Percentiles rank a stretch among this genome's conserved stretches.
phyloP scores from a whole-genome alignment of 2,113 vertebrate genomes.

The Apodemus speciosus region DNA sequence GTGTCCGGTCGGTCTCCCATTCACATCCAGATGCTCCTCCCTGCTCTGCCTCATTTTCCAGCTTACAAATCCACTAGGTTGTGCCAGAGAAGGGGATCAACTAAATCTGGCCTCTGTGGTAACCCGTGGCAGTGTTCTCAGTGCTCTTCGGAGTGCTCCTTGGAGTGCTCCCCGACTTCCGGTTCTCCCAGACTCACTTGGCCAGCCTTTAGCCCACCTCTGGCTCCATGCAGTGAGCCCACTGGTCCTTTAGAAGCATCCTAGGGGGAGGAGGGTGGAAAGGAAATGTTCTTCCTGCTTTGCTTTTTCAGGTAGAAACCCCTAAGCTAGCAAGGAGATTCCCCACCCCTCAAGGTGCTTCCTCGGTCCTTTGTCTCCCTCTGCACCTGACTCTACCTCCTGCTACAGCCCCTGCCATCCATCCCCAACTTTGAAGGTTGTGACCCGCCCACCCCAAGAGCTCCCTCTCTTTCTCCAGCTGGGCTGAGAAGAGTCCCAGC shows the following conservation, averaged over 20 bases:
- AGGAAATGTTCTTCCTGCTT: constrained; percentile 24
- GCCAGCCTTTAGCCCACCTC: background rate
- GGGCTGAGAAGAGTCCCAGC: background rate
- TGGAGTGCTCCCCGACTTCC: background rate
- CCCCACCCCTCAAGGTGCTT: background rate
- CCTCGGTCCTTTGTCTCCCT: no score
- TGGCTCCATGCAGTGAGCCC: background rate
- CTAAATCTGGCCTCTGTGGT: background rate
- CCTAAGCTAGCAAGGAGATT: background rate
- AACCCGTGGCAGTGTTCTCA: no score
- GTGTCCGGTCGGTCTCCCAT: background rate
- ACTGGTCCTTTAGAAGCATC: background rate
- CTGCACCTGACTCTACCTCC: background rate
- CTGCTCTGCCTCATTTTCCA: background rate
- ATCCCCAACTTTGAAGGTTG: background rate
- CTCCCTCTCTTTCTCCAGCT: background rate
- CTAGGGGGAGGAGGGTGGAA: background rate
- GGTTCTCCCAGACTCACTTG: background rate
- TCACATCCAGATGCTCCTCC: background rate
- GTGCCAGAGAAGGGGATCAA: background rate
- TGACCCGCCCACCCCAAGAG: background rate
- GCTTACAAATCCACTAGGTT: background rate
- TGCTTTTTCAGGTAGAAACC: background rate
- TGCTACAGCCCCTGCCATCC: background rate
- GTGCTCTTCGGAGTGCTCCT: no score